Conservation (phyloP, 2,113 vertebrate species). For the Pseudolaguvia tuberculata region DNA sequence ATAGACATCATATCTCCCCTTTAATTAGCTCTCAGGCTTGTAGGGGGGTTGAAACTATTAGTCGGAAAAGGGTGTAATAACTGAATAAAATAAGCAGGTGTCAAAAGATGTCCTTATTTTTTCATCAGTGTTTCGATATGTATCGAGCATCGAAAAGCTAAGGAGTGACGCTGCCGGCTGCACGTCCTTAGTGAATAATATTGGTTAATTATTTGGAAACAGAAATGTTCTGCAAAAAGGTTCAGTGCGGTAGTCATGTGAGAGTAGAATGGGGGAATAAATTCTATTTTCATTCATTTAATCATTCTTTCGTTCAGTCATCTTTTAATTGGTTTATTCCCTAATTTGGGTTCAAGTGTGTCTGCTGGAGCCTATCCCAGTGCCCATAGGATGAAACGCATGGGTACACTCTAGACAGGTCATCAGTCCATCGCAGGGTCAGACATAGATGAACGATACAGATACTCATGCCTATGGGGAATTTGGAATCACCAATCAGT, state of each 20-base stretch:
- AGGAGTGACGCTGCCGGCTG: background rate
- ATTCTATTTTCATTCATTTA: background rate
- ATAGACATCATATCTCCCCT: background rate
- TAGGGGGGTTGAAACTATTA: background rate
- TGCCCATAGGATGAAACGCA: too few species aligned
- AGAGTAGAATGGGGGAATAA: too few species aligned
- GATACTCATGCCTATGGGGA: too few species aligned
- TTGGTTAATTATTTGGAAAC: background rate
- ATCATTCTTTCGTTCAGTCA: too few species aligned
- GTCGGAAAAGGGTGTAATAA: background rate
- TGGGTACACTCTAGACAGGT: too few species aligned
- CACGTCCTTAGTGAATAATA: background rate
- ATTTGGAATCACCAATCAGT: too few species aligned
- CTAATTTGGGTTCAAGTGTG: too few species aligned
- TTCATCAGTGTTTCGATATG: slow-evolving; percentile 3
- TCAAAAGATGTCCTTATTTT: too few species aligned
- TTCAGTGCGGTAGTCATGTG: background rate
- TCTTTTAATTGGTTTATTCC: too few species aligned
- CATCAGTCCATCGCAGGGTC: too few species aligned
- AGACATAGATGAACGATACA: too few species aligned
- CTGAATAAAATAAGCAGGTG: background rate
- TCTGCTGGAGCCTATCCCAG: too few species aligned
- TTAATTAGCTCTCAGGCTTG: slow-evolving; percentile 27
- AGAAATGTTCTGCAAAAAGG: background rate
- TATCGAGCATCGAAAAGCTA: background rate